Evolutionary conservation across 2,888 invertebrate genomes (phyloP).

Genomic region (Invenusta paracnida): DNA sequence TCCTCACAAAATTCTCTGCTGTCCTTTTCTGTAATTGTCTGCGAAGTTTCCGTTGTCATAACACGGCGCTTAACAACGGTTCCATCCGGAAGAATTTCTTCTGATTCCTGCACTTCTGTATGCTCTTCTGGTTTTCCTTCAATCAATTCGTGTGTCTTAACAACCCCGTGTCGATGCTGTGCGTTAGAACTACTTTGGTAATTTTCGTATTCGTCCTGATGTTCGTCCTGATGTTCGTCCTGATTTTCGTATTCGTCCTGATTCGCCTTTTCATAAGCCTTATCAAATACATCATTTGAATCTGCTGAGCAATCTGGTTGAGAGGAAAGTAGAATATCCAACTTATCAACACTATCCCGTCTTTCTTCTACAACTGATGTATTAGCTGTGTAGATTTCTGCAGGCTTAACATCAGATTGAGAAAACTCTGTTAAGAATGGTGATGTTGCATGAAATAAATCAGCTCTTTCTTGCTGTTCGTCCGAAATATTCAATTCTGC

Average conservation of each 20-base stretch:
- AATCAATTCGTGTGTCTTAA: constrained; percentile 31
- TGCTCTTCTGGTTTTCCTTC: constrained; percentile 24
- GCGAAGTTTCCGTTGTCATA: constrained; percentile 1
- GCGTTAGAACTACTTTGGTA: neutral
- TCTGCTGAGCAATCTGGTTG: constrained; percentile 7
- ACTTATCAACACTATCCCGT: neutral
- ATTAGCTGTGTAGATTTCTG: neutral
- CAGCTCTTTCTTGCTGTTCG: neutral
- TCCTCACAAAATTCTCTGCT: neutral
- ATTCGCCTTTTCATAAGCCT: neutral
- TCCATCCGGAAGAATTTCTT: constrained; percentile 35
- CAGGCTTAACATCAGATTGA: neutral
- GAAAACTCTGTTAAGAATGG: no score
- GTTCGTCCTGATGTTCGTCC: no score
- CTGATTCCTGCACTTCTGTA: constrained; percentile 28
- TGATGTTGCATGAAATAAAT: neutral
- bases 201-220: neutral
- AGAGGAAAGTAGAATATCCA: neutral
- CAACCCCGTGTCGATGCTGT: constrained; percentile 33
- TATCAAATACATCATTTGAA: neutral
- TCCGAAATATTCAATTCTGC: neutral
- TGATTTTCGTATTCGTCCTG: neutral
- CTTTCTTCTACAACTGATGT: neutral
- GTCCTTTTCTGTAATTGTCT: constrained; percentile 7
- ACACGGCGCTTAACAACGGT: neutral